Evolutionary conservation across 2,797 vertebrate species (phyloP).

Genomic region (Phoxinus dragarum): DNA sequence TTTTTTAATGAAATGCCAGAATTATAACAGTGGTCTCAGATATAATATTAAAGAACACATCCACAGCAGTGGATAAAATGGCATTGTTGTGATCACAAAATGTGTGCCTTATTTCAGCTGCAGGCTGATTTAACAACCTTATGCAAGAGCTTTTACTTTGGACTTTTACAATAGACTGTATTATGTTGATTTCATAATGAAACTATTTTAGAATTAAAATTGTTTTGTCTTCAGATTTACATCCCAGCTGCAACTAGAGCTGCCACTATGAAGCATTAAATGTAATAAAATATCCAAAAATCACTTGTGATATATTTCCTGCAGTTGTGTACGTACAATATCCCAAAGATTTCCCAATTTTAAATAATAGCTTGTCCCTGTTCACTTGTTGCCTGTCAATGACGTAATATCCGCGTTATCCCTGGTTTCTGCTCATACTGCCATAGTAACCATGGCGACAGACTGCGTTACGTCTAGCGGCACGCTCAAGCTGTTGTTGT

Average conservation of each 20-base stretch:
- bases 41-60: neutral
- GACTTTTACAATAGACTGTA: slow-evolving; percentile 19
- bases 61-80: neutral
- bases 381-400: no score
- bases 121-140: slow-evolving; percentile 18
- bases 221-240: neutral
- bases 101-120: neutral
- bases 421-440: no score
- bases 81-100: neutral
- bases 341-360: no score
- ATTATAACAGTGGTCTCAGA: neutral
- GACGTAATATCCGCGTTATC: no score
- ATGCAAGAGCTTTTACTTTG: slow-evolving; percentile 28
- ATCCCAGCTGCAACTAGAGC: neutral
- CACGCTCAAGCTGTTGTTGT: no score
- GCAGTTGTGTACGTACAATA: no score
- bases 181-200: slow-evolving; percentile 21
- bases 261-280: neutral
- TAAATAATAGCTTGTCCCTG: no score
- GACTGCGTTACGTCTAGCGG: no score
- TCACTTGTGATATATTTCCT: no score
- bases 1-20: neutral
- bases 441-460: no score
- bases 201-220: slow-evolving; percentile 16
- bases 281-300: no score